Percentiles rank a stretch among this genome's conserved stretches.
Conservation (phyloP, 2,113 vertebrate species). For the Nothocercus nigrocapillus region DNA sequence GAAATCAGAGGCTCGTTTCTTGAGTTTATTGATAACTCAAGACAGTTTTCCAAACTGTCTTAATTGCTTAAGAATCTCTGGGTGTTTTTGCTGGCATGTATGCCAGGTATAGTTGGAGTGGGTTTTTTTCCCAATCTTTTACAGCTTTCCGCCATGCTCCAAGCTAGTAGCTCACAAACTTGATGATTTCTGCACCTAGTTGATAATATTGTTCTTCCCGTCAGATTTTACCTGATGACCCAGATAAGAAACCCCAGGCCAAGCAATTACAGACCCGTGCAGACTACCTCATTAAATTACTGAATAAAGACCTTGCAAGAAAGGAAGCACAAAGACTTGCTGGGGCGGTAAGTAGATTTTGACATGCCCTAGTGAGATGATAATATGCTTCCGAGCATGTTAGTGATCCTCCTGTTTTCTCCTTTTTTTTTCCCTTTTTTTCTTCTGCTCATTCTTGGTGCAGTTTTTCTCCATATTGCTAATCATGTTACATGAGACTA, state of each 20-base stretch:
- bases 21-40: not conserved
- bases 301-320: slow-evolving; percentile 93
- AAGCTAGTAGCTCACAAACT: not conserved
- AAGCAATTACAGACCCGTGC: slow-evolving; percentile 98
- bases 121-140: not conserved
- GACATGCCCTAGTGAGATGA: not conserved
- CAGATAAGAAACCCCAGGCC: slow-evolving; percentile 98
- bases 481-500: not conserved
- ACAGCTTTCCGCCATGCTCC: not conserved
- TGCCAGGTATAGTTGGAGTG: not conserved
- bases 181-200: not conserved
- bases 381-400: fast-evolving
- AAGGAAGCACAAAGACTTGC: slow-evolving; percentile 93
- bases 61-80: not conserved
- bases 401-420: not conserved
- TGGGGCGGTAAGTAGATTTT: slow-evolving; percentile 84
- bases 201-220: not conserved
- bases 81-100: not conserved
- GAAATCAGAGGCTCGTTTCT: not conserved
- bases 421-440: not conserved
- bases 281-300: slow-evolving; percentile 99
- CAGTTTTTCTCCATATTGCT: not conserved
- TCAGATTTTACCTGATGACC: slow-evolving; percentile 97
- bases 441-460: not conserved
- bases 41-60: not conserved